A percentile compares a stretch with the other conserved stretches of the same genome.
Evolutionary conservation across 92 coral and sea anemone species (phyloP).

Genomic region (Galaxea fascicularis): DNA sequence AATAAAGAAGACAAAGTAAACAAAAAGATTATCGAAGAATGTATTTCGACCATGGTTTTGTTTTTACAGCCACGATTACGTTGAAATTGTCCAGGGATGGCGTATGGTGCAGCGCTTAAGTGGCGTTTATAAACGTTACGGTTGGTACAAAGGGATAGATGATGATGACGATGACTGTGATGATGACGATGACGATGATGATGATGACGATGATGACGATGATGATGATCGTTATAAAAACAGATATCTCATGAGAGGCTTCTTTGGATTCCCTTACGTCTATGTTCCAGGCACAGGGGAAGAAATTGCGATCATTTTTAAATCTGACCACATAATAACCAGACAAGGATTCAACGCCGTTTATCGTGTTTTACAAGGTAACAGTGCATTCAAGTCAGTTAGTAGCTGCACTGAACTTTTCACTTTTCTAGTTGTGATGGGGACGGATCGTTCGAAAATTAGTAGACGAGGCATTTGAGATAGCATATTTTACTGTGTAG

Average conservation of each 20-base stretch:
- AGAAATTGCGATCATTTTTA: conserved; percentile 17
- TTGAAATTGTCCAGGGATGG: conserved; percentile 22
- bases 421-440: too few species aligned
- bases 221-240: conserved; percentile 2
- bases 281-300: conserved; percentile 39
- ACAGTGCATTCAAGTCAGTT: background rate
- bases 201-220: conserved; percentile 27
- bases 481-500: too few species aligned
- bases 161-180: conserved; percentile 23
- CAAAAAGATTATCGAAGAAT: too few species aligned
- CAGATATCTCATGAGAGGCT: conserved; percentile 2
- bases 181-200: conserved; percentile 46
- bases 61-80: conserved; percentile 19
- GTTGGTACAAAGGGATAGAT: conserved; percentile 7
- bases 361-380: conserved; percentile 31
- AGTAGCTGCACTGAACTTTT: background rate
- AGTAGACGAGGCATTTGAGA: too few species aligned
- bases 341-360: conserved; percentile 24
- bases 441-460: too few species aligned
- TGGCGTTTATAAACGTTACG: conserved; percentile 20
- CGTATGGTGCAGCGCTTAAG: conserved; percentile 30
- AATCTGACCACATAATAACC: conserved; percentile 33
- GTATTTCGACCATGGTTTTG: background rate
- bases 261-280: conserved; percentile 37
- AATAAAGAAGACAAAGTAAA: too few species aligned